Percentiles rank a stretch among this genome's conserved stretches.
Conservation (phyloP, 2,113 vertebrate genomes). For the Macrotus californicus region DNA sequence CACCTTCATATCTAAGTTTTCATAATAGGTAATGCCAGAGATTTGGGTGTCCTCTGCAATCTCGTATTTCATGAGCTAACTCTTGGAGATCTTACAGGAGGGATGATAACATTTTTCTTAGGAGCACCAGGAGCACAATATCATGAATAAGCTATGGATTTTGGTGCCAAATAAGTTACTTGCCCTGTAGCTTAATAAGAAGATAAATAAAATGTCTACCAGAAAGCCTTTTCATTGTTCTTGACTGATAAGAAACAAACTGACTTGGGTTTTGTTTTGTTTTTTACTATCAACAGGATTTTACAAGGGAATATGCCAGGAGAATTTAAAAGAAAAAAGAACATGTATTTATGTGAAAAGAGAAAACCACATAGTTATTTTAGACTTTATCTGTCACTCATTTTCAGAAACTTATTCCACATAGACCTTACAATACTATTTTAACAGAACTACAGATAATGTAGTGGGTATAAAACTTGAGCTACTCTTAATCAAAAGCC, state of each 20-base stretch:
- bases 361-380: neutral
- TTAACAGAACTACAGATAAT: neutral
- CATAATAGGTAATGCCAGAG: neutral
- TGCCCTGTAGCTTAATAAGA: neutral
- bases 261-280: neutral
- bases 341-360: neutral
- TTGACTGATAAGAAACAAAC: neutral
- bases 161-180: neutral
- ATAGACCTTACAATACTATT: neutral
- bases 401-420: neutral
- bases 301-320: neutral
- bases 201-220: neutral
- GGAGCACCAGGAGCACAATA: neutral
- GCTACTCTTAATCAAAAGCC: neutral
- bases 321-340: neutral
- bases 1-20: neutral
- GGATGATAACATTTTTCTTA: neutral
- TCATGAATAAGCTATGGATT: neutral
- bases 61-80: neutral
- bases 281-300: neutral
- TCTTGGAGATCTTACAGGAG: neutral
- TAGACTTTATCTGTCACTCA: neutral
- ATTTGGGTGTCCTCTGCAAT: neutral
- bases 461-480: neutral
- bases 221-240: neutral